Percentiles rank a stretch among this genome's conserved stretches.
These are phyloP conservation scores for Drosophila obscura DNA, from an alignment of 1,140 invertebrate genomes.

Conservation along the genomic window DNA sequence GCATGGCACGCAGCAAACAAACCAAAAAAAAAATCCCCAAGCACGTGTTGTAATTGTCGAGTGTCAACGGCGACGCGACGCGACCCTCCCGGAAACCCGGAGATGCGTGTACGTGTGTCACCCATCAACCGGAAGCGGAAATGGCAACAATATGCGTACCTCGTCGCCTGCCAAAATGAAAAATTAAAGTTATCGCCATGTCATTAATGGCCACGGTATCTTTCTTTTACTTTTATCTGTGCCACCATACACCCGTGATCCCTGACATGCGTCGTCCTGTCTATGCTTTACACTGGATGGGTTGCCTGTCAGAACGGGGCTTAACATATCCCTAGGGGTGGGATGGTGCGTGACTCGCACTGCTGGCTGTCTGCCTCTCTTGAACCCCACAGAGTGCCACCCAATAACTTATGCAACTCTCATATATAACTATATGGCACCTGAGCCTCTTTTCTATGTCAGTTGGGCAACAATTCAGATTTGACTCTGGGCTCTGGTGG, in stretches of 20 bases:
- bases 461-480: no score
- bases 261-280: conserved; percentile 40
- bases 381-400: no score
- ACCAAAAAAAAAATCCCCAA: conserved; percentile 38
- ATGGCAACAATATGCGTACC: conserved; percentile 54
- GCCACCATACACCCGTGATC: conserved; percentile 33
- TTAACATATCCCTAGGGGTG: conserved; percentile 9
- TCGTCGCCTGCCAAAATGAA: conserved; percentile 56
- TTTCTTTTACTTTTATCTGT: conserved; percentile 38
- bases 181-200: conserved; percentile 73
- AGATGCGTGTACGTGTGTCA: conserved; percentile 38
- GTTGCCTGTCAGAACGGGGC: conserved; percentile 18
- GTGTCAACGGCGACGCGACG: conserved; percentile 47
- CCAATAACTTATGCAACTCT: no score
- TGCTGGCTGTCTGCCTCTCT: no score
- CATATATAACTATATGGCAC: no score
- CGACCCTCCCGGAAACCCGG: conserved; percentile 16
- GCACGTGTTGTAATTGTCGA: conserved; percentile 79
- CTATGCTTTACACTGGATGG: conserved; percentile 31
- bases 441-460: no score
- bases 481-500: no score
- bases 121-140: conserved; percentile 63
- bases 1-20: background rate
- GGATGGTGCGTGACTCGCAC: no score
- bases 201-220: conserved; percentile 55